These are phyloP conservation scores for Rallus limicola DNA, from an alignment of 2,113 vertebrate genomes.

Conservation along the genomic window DNA sequence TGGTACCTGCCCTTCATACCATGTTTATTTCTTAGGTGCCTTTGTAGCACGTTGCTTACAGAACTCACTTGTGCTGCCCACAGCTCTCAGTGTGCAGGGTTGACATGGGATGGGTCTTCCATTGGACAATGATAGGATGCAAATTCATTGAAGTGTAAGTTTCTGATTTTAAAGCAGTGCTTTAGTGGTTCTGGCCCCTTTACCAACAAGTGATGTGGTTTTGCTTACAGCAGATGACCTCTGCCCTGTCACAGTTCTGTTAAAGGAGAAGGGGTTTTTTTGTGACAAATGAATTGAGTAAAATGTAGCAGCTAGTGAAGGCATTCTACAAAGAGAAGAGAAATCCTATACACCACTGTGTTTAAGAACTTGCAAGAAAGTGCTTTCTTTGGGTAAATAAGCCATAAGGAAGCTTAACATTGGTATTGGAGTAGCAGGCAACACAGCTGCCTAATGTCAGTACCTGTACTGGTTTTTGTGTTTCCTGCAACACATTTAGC, in stretches of 20 bases:
- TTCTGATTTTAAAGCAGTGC: neutral
- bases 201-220: neutral
- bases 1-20: neutral
- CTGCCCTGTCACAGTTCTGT: neutral
- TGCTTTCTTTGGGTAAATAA: neutral
- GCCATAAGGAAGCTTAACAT: neutral
- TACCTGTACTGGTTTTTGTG: neutral
- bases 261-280: neutral
- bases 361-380: neutral
- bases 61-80: neutral
- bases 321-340: neutral
- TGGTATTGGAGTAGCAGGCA: neutral
- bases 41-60: rapidly evolving
- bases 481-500: neutral
- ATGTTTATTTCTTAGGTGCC: neutral
- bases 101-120: neutral
- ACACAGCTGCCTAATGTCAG: neutral
- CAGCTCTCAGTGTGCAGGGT: neutral
- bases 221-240: neutral
- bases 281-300: neutral
- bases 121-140: neutral
- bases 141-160: neutral
- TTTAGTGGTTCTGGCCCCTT: neutral
- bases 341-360: neutral
- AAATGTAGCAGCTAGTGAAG: neutral